Evolutionary conservation across 2,888 invertebrate species (phyloP), one percentile per base, ranked within the genome.

Genomic region (Hirtodrosophila histrioides): DNA sequence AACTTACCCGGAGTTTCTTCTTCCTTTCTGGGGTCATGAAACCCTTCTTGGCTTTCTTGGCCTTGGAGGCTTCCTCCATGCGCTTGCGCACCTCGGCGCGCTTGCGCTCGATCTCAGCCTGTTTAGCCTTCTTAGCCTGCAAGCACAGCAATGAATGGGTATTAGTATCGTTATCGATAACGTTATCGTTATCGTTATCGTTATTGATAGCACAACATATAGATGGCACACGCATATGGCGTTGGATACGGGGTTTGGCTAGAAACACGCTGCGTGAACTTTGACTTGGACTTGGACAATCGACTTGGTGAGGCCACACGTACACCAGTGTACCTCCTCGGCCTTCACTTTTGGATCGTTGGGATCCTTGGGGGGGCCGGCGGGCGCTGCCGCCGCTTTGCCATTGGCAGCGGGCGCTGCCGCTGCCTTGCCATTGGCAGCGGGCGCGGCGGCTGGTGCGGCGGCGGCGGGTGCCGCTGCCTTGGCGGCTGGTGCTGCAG

Each of bases 1-100:
- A 39, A 94, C 96, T 94, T 92, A 98, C 98, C 95, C 99, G 96
- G 92, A 99, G 97, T 93, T 99, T 98, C 97, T 99, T 99, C 97
- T 99, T 99, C 94, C 99, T 98, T 93, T 99, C 99, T 75, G 99
- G 98, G 91, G 99, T 98, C 97, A 98, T 98, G 95, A 99, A 99
- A 95, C 99, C 99, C 94, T 99, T 99, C 96, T 99, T 99, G 92
- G 97, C 98, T 94, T 98, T 98, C 94, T 99, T 99, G 92, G 97
- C 97, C 92, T 97, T 97, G 92, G 98, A 97, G 93, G 98, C 98
- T 93, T 98, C 98, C 93, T 99, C 99, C 94, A 99, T 96, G 92
- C 98, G 97, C 94, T 97, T 97, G 93, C 98, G 96, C 93, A 99
- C 98, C 93, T 99, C 98, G 92, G 98, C 98, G 94, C 98, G 97